Evolutionary conservation across 2,888 invertebrate genomes (phyloP), one percentile per base, ranked within the genome.

Genomic region (Nomada hirtipes): DNA sequence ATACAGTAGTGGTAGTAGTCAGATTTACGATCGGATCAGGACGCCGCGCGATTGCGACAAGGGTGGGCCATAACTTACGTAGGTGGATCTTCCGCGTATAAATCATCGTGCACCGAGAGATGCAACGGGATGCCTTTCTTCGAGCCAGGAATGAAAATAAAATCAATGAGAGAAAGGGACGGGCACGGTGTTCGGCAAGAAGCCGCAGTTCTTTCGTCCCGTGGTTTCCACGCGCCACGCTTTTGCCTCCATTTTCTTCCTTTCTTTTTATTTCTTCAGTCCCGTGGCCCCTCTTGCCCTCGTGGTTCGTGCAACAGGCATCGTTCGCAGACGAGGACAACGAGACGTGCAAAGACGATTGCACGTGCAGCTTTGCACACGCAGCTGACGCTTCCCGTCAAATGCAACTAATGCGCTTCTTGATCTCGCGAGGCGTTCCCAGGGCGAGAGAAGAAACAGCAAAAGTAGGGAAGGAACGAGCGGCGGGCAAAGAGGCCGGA

Each of bases 321-420:
- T 50, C 4, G 57, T 50, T 42, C 42, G 18, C 36, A 36, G 42
- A 65, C 77, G 20, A 61, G 44, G 61, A 61, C 71, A 63, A 55
- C 60, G n/a, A 47, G 64, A 64, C 13, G 52, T 18, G 60, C 26
- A 78, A 86, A 69, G 79, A 52, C 29, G 75, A 55, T 47, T 84
- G 82, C 89, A 86, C 85, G 87, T 85, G 82, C 84, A 75, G 88
- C 89, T 83, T 87, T 15, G 89, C 63, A 42, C 89, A 87, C 87
- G 91, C 92, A 92, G 92, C 93, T 93, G 93, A 92, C 91, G 91
- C 90, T 88, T 87, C 87, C 91, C 88, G 93, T 93, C 92, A 93
- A 92, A 93, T 89, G 91, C 93, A 91, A 92, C 91, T 92, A 92
- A 91, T 91, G 91, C 89, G 85, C 89, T 84, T 86, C 91, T 91